phyloP scores from a whole-genome alignment of 2,797 vertebrate genomes.

The Oreochromis mossambicus region DNA sequence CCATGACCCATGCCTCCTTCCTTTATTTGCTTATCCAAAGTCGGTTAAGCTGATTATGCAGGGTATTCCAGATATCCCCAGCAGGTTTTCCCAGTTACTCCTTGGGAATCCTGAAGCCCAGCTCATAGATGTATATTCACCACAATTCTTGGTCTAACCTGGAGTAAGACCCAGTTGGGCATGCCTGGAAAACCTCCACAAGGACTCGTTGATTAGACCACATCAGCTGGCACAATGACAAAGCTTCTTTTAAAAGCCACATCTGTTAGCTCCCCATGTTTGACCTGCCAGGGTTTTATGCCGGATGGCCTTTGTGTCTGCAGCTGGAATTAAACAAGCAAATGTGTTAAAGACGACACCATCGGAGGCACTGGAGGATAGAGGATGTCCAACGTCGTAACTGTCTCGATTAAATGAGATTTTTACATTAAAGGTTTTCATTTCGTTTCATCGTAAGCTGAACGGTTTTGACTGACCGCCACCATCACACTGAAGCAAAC shows the following conservation, averaged over 20 bases:
- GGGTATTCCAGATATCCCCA: background rate
- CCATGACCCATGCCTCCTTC: accelerated
- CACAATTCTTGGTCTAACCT: background rate
- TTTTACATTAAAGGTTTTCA: background rate
- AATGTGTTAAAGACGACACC: background rate
- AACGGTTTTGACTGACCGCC: background rate
- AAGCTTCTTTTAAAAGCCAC: background rate
- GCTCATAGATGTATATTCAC: background rate
- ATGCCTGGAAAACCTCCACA: background rate
- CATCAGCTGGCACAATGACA: background rate
- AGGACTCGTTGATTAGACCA: background rate
- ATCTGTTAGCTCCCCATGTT: background rate
- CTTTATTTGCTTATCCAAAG: background rate
- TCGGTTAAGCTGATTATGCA: background rate
- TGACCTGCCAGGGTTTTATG: background rate
- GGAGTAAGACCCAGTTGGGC: background rate
- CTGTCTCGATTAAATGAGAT: background rate
- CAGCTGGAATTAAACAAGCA: background rate
- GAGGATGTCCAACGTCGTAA: background rate
- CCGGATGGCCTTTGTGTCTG: accelerated
- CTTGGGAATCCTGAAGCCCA: background rate
- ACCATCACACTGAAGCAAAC: background rate
- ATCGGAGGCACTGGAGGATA: accelerated
- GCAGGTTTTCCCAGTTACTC: background rate
- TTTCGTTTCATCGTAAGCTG: accelerated